Base-by-base conservation (phyloP, 2,888 invertebrate genomes). In the Maniola hyperantus region DNA sequence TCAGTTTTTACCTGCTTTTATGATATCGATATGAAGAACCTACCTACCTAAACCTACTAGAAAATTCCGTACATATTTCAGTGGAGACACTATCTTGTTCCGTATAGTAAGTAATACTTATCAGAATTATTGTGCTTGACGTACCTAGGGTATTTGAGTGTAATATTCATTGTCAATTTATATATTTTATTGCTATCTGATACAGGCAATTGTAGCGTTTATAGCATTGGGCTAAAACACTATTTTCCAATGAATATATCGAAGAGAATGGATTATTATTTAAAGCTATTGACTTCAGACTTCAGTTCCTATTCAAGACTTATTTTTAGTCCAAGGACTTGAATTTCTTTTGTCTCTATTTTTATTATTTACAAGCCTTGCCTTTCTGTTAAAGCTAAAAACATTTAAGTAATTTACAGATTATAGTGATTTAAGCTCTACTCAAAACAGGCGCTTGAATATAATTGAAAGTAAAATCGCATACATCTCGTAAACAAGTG, bases 261-360 rank as follows among this genome's bases (percentile, higher is more conserved):
- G 20, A 46, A 61, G 66, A 57, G 66, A 66, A 66, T 66, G 61
- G 57, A 66, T 66, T 66, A 62, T 48, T 51, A 39, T 20, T 62
- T 36, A 33, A 57, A 48, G 61, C 61, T 66, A 66, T 62, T 57
- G 66, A 51, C 5, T 51, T 51, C 50, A 26, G 39, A 55, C 36
- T 36, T 36, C 2, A 62, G 68, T 68, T 65, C 61, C 60, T 67
- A 57, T 46, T 61, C 48, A 51, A 50, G 61, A 65, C 42, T 59
- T 59, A 59, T 53, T 65, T 68, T 65, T 59, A 61, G 53, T 20
- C 61, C 68, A 65, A 68, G 68, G 68, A 57, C 65, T 26, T 20
- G 26, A 65, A 58, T 57, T 68, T 61, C 50, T 61, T 33, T 34
- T 46, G 33, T 46, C 26, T 59, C 13, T 54, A 36, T 54, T 36